A percentile compares a stretch with the other conserved stretches of the same genome.
Conservation (phyloP, 2,888 invertebrate species). For the Thymelicus acteon region DNA sequence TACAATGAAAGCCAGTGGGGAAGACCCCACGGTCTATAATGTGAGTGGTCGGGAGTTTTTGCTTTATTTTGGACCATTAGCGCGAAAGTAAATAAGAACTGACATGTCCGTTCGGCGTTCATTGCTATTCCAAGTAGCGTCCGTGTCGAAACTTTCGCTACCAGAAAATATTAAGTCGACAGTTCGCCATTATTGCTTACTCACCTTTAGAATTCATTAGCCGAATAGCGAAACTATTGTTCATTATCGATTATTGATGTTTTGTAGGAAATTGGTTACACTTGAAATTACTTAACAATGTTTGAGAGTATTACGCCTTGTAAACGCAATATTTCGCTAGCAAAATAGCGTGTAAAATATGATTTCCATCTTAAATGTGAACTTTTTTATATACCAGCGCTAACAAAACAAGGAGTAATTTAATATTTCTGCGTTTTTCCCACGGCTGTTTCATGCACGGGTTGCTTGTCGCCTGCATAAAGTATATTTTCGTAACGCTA, state of each 20-base stretch:
- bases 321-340: not conserved
- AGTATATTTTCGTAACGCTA: slow-evolving; percentile 31
- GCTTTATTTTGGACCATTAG: slow-evolving; percentile 34
- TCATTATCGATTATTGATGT: slow-evolving; percentile 3
- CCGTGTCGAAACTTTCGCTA: slow-evolving; percentile 31
- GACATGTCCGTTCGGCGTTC: slow-evolving; percentile 34
- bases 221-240: slow-evolving; percentile 1
- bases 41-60: slow-evolving; percentile 26
- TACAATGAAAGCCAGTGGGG: slow-evolving; percentile 53
- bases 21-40: slow-evolving; percentile 38
- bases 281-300: not conserved
- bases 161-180: slow-evolving; percentile 33
- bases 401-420: slow-evolving; percentile 23
- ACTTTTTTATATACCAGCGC: not conserved
- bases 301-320: not conserved
- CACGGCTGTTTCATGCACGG: slow-evolving; percentile 28
- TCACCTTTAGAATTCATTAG: slow-evolving; percentile 9
- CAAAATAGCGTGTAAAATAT: not conserved
- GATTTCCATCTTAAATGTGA: slow-evolving; percentile 6
- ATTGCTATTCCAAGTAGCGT: slow-evolving; percentile 34
- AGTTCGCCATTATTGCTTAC: slow-evolving; percentile 2
- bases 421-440: slow-evolving; percentile 23
- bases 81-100: slow-evolving; percentile 36
- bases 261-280: not conserved
- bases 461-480: slow-evolving; percentile 30